A percentile compares a stretch with the other conserved stretches of the same genome.
phyloP scores from a whole-genome alignment of 2,888 invertebrate species.

The Chymomyza amoena region DNA sequence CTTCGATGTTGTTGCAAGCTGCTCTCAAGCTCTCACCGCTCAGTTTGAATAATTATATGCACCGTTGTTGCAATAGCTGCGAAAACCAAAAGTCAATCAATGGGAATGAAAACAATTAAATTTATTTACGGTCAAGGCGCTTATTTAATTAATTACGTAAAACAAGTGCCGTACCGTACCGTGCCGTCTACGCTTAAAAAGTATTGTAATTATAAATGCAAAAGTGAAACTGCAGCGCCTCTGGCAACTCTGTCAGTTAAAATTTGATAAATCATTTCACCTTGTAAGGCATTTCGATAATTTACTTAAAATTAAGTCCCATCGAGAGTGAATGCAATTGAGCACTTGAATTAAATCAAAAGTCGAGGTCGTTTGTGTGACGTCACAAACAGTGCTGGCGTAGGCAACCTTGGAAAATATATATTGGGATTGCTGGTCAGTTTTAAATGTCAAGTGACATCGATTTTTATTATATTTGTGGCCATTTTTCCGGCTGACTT shows the following conservation, averaged over 20 bases:
- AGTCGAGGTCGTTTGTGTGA: background rate
- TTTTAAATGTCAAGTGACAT: constrained; percentile 49
- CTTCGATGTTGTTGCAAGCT: constrained; percentile 3
- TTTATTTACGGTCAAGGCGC: constrained; percentile 65
- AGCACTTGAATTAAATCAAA: background rate
- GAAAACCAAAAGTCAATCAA: constrained; percentile 66
- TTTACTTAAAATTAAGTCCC: constrained; percentile 58
- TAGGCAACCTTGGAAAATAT: constrained; percentile 12
- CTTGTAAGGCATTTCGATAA: constrained; percentile 8
- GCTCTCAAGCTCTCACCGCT: constrained; percentile 5
- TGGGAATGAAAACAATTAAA: constrained; percentile 54
- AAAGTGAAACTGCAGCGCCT: background rate
- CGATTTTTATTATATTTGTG: constrained; percentile 49
- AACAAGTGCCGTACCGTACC: constrained; percentile 43
- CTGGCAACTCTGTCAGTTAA: background rate
- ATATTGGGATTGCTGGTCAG: constrained; percentile 19
- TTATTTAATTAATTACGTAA: constrained; percentile 69
- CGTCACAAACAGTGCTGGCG: background rate
- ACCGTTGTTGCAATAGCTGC: background rate
- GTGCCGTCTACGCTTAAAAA: constrained; percentile 41
- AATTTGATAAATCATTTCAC: background rate
- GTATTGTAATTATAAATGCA: constrained; percentile 55
- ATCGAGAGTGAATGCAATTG: background rate
- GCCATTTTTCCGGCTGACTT: background rate
- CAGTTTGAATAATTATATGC: constrained; percentile 46